Evolutionary conservation across 2,888 invertebrate genomes (phyloP).

Genomic region (Myopa tessellatipennis): DNA sequence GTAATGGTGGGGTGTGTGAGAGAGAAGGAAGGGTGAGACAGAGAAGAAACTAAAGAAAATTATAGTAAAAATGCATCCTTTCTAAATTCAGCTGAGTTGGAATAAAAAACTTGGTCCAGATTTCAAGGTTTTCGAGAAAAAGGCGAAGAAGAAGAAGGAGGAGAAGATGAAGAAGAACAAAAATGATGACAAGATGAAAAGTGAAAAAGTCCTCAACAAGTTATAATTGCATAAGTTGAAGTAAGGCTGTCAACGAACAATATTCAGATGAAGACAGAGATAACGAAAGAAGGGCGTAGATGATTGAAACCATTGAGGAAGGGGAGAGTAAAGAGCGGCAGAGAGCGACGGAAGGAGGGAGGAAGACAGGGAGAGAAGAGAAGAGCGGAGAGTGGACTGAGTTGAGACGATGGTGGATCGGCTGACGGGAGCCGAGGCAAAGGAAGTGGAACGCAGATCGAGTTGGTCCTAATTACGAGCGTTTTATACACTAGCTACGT

Average conservation of each 20-base stretch:
- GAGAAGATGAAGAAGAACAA: neutral
- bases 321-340: neutral
- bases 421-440: no score
- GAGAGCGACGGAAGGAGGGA: neutral
- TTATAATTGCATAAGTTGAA: constrained; percentile 20
- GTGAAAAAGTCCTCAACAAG: constrained; percentile 13
- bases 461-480: neutral
- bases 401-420: no score
- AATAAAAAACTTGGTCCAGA: neutral
- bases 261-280: no score
- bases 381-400: no score
- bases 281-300: no score
- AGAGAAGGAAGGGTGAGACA: neutral
- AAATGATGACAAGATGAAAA: neutral
- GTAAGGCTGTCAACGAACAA: neutral
- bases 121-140: neutral
- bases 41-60: neutral
- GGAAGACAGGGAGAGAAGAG: neutral
- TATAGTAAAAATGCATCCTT: no score
- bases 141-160: neutral
- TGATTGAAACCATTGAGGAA: no score
- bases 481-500: neutral
- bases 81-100: neutral
- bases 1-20: no score
- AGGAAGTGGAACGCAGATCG: no score